Evolutionary conservation across 2,888 invertebrate genomes (phyloP), one percentile per base, ranked within the genome.

Genomic region (Apamea sordens): DNA sequence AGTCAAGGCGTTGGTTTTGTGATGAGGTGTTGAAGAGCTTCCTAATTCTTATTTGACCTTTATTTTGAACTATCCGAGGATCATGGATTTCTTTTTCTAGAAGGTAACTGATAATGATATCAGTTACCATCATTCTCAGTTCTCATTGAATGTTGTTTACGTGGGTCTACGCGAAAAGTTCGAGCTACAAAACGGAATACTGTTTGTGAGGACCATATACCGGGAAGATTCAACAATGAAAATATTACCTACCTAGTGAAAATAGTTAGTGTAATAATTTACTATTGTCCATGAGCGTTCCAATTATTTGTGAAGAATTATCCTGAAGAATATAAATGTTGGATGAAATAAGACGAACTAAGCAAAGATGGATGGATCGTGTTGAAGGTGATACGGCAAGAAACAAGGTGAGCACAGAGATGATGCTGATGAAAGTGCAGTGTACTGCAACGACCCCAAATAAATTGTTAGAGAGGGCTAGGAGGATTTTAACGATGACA

Each of bases 1-100:
- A 72, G 74, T 73, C 80, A 83, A 83, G 83, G 84, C 32, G 15
- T 53, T 53, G 32, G 28, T 56, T 21, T 47, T 15, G 3, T 21
- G 15, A 32, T 15, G 15, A 56, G 18, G 15, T 28, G 32, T 64
- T 53, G 28, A n/a, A 56, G 21, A 61, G 10, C 63, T 74, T 83
- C 69, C 59, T 74, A 18, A 44, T 68, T 15, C 10, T 44, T 74
- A 44, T 72, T 79, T 71, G 36, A 56, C 59, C 18, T 61, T 63
- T 50, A 18, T 70, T 36, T 47, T 24, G 1, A 47, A 50, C 36
- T 13, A 41, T 3, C 18, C 56, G 63, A 78, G 21, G 70, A 56
- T 32, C 13, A 6, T 2, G 28, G 7, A 28, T 69, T 59, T 70
- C n/a, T 1, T 41, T 67, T 59, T 1, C 3, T 67, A 41, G 56